Base-by-base conservation (phyloP, 2,888 invertebrate genomes). In the Leucoma salicis region DNA sequence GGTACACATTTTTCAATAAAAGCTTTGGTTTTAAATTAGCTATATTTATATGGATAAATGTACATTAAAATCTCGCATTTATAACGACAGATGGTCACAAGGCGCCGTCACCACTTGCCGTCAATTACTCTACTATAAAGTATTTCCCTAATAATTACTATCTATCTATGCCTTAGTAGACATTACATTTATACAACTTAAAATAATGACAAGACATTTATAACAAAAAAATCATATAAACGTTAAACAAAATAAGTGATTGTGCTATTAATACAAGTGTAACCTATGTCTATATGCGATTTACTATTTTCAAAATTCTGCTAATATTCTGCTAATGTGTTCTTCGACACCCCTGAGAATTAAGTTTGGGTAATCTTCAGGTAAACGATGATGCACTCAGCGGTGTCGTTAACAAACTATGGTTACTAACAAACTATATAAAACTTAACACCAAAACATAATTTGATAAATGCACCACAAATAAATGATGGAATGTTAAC, bases 111-210 rank as follows among this genome's bases (percentile, higher is more conserved):
- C 49, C 44, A 49, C 51, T 50, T 48, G 57, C 56, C 59, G 57
- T 60, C 64, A 60, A 63, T 74, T 68, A 76, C 51, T 70, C 78
- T 82, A 82, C 68, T 47, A 58, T 67, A 63, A 66, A 74, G 70
- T 85, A 82, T 82, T 82, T 76, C 79, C 77, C 85, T 85, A 85
- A 81, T 84, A 84, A 84, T 75, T 78, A 75, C 84, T 87, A 86
- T 81, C 87, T 87, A 87, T 74, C 86, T 87, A 87, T 78, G 78
- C 76, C 82, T 85, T 87, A 78, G 69, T 78, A 81, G 84, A 87
- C 84, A 78, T 75, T 82, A 82, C 78, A 84, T 87, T 87, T 88
- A 83, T 86, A 88, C 86, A 88, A 85, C 88, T 88, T 88, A 89
- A 84, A 81, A 79, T 89, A 89, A 85, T 89, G 88, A 89, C 88